Percentiles rank a stretch among this genome's conserved stretches.
Evolutionary conservation across 2,888 invertebrate species (phyloP).

Genomic region (Mimumesa dahlbomi): DNA sequence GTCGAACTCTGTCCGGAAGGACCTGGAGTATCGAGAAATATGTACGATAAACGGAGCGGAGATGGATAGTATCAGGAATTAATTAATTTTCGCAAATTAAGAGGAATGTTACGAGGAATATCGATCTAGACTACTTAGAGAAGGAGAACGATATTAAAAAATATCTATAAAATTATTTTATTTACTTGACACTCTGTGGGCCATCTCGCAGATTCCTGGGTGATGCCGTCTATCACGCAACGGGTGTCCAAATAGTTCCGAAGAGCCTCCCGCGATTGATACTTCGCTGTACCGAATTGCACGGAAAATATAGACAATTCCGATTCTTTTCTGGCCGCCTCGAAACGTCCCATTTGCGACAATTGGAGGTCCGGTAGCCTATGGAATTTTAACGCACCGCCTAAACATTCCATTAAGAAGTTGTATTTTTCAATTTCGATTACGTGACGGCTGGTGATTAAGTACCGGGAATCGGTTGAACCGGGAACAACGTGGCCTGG

Average conservation of each 20-base stretch:
- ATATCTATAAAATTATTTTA: no score
- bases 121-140: no score
- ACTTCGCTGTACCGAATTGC: conserved; percentile 42
- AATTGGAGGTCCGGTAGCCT: conserved; percentile 48
- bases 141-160: no score
- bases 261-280: conserved; percentile 67
- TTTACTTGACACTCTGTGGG: conserved; percentile 93
- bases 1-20: conserved; percentile 89
- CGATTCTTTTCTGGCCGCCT: conserved; percentile 27
- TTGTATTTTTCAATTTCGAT: not conserved
- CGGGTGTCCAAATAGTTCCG: conserved; percentile 63
- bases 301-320: conserved; percentile 48
- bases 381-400: conserved; percentile 41
- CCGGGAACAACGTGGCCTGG: conserved; percentile 86
- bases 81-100: no score
- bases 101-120: no score
- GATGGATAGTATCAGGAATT: no score
- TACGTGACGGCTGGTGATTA: not conserved
- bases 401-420: conserved; percentile 15
- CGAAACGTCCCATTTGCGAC: conserved; percentile 48
- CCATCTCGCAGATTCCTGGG: conserved; percentile 92
- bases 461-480: conserved; percentile 75
- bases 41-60: no score
- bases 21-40: conserved; percentile 83
- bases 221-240: conserved; percentile 74